These are phyloP conservation scores for Mobula hypostoma DNA, from an alignment of 2,113 vertebrate species.

Conservation along the genomic window DNA sequence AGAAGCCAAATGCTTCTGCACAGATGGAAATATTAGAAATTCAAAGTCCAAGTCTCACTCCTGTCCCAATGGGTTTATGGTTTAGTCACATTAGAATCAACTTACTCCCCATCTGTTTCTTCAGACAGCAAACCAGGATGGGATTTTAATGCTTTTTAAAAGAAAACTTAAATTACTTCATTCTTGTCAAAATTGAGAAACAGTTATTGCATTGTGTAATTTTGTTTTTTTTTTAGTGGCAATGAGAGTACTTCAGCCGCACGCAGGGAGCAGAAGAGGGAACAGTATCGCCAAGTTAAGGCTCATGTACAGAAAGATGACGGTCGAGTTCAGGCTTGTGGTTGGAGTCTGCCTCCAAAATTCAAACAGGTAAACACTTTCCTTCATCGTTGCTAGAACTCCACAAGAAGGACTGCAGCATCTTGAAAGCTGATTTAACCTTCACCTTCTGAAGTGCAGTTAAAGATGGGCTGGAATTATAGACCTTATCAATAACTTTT, in stretches of 20 bases:
- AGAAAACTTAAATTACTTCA: not conserved
- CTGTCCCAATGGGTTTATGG: not conserved
- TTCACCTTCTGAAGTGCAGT: no score
- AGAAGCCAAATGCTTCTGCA: not conserved
- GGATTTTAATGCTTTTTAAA: not conserved
- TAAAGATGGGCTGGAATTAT: no score
- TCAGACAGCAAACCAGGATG: not conserved
- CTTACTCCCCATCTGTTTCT: not conserved
- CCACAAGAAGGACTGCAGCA: no score
- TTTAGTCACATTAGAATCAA: not conserved
- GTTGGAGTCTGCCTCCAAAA: conserved; percentile 96
- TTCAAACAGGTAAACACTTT: conserved; percentile 69
- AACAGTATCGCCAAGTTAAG: conserved; percentile 93
- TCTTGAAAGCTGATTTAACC: no score
- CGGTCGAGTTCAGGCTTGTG: conserved; percentile 84
- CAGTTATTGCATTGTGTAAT: not conserved
- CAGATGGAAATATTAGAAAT: not conserved
- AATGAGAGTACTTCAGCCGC: conserved; percentile 72
- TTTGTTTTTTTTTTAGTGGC: conserved; percentile 51
- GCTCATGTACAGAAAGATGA: conserved; percentile 96
- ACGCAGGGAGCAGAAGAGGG: conserved; percentile 86
- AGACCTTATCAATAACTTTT: no score
- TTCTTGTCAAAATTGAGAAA: not conserved
- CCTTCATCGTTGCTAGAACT: no score
- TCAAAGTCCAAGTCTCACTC: not conserved